A percentile compares a stretch with the other conserved stretches of the same genome.
Conservation (phyloP, 2,797 vertebrate genomes). For the Dendrocincla tyrannina region DNA sequence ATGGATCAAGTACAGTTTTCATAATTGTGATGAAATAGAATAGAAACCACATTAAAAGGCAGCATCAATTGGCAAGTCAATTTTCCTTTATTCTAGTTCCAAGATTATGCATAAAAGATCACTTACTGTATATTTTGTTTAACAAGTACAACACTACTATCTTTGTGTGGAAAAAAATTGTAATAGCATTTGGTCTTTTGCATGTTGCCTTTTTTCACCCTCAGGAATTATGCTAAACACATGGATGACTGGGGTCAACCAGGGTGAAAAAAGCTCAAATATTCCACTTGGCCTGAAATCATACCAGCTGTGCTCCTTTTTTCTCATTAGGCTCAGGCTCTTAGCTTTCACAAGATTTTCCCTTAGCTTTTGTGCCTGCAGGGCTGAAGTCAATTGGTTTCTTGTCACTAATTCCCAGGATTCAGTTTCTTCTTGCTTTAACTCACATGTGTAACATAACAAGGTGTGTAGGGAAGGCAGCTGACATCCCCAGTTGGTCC, state of each 20-base stretch:
- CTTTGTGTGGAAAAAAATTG: not conserved
- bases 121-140: not conserved
- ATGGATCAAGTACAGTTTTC: not conserved
- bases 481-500: not conserved
- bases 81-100: constrained; percentile 15
- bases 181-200: not conserved
- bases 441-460: not conserved
- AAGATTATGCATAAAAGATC: not conserved
- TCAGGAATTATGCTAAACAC: not conserved
- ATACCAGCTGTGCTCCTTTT: constrained; percentile 45
- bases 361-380: not conserved
- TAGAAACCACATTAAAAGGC: constrained; percentile 27
- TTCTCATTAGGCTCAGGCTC: constrained; percentile 26
- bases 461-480: not conserved
- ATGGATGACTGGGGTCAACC: constrained; percentile 31
- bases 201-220: not conserved
- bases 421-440: not conserved
- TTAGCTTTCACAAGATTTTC: constrained; percentile 12
- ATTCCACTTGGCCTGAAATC: constrained; percentile 33
- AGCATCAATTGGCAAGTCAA: not conserved
- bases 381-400: not conserved
- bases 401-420: not conserved
- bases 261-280: constrained; percentile 49
- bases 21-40: not conserved
- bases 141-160: not conserved